phyloP scores from a whole-genome alignment of 2,888 invertebrate species.

The Pachycephus smyrnensis region DNA sequence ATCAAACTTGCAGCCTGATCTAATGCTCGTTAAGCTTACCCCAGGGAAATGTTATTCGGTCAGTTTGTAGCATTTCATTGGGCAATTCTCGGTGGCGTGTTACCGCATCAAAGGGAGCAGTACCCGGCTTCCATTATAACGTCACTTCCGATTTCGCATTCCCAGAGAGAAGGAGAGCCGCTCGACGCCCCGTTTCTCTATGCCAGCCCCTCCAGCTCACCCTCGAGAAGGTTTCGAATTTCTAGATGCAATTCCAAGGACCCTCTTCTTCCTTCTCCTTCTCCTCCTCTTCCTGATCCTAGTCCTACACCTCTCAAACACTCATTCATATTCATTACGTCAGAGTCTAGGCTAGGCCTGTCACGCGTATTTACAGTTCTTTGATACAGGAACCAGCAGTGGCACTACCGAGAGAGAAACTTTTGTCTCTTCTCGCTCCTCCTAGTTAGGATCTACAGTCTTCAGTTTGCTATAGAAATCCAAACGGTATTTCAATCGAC shows the following conservation, averaged over 20 bases:
- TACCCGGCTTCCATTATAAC: conserved; percentile 57
- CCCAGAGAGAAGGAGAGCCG: conserved; percentile 22
- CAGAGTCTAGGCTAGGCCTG: conserved; percentile 33
- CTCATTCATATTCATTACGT: conserved; percentile 53
- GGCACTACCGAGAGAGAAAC: too few relatives aligned
- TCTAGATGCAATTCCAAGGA: conserved; percentile 42
- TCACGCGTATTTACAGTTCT: conserved; percentile 34
- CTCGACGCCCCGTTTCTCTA: background rate
- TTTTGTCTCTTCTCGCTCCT: too few relatives aligned
- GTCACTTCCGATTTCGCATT: conserved; percentile 61
- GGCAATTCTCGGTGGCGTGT: conserved; percentile 37
- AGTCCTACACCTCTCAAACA: conserved; percentile 19
- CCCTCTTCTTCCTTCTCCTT: background rate
- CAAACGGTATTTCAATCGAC: too few relatives aligned
- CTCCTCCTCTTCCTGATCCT: too few relatives aligned
- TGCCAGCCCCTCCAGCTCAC: too few relatives aligned
- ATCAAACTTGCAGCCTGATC: too few relatives aligned
- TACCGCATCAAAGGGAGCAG: conserved; percentile 24
- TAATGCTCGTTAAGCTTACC: too few relatives aligned
- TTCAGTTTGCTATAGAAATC: too few relatives aligned
- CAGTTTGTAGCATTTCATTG: conserved; percentile 30
- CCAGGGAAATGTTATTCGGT: too few relatives aligned
- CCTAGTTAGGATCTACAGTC: too few relatives aligned
- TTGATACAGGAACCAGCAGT: conserved; percentile 5
- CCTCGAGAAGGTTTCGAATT: conserved; percentile 36